Evolutionary conservation across 2,797 vertebrate species (phyloP), one percentile per base, ranked within the genome.

Genomic region (Phylloscopus collybita): DNA sequence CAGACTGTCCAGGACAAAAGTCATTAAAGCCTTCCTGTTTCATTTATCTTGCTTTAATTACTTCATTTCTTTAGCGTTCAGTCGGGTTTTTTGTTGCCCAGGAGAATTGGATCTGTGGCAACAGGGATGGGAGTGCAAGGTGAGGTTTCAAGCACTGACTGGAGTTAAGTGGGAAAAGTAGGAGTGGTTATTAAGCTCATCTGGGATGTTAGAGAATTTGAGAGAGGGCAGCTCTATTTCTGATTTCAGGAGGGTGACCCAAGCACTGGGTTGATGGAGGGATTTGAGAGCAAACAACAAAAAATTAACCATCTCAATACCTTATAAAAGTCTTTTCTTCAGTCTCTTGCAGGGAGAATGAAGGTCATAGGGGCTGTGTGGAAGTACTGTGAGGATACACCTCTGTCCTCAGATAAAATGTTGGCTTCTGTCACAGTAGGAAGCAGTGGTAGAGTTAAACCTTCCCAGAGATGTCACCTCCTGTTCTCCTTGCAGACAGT

Each of bases 91-190:
- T 14, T 71, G 5, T 23, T 53, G 44, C 6, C 70, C 51, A 44
- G 50, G 9, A 40, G 16, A 29, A 19, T 3, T 42, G 53, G 38
- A 21, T 23, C 59, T 79, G 34, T 14, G 21, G 14, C 23, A 71
- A 2, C 20, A 53, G 29, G 17, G 25, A 5, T 10, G 7, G 45
- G 12, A 75, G 30, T 0, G 4, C 22, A 53, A 29, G 6, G 1
- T 85, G 36, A 57, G 16, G 13, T 8, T 53, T 16, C 29, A 47
- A 22, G 42, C n/a, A 29, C 9, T 40, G 40, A 1, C 25, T 44
- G 19, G n/a, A n/a, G 15, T n/a, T 30, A 10, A 65, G 32, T 32
- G 38, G 32, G 27, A 54, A 42, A 64, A 62, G 14, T 5, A 50
- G 42, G 15, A 54, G 8, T 11, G 13, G 16, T 15, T 47, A 0